Percentiles rank a stretch among this genome's conserved stretches.
Evolutionary conservation across 2,797 vertebrate species (phyloP).

Genomic region (Parauchenoglanis ngamensis): DNA sequence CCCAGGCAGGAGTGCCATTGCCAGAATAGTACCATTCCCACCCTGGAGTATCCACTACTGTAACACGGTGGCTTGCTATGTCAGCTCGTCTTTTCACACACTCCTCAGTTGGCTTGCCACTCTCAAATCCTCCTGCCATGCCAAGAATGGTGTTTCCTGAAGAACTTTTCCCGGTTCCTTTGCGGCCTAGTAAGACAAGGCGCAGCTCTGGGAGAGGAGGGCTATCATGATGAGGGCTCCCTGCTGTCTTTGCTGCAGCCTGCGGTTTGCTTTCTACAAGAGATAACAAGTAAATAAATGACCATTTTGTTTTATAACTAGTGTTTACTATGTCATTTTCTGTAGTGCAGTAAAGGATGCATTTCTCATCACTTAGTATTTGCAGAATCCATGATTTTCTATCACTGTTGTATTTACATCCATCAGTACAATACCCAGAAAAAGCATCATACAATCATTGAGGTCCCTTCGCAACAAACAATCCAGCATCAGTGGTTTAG

Average conservation of each 20-base stretch:
- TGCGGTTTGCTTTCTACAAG: slow-evolving; percentile 65
- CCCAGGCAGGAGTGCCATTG: slow-evolving; percentile 76
- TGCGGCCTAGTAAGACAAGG: slow-evolving; percentile 75
- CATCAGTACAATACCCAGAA: background rate
- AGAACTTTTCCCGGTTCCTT: slow-evolving; percentile 73
- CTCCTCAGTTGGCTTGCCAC: slow-evolving; percentile 74
- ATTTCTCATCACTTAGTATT: background rate
- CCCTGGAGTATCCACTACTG: slow-evolving; percentile 76
- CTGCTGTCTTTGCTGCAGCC: slow-evolving; percentile 51
- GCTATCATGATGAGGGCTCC: background rate
- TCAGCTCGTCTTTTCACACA: slow-evolving; percentile 68
- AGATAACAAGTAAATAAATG: slow-evolving; percentile 48
- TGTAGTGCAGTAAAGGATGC: background rate
- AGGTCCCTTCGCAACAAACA: background rate
- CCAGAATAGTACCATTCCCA: slow-evolving; percentile 80
- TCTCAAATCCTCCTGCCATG: slow-evolving; percentile 62
- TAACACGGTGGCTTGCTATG: slow-evolving; percentile 64
- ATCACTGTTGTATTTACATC: background rate
- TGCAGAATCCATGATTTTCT: background rate
- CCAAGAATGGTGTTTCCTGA: slow-evolving; percentile 74
- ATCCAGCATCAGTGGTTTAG: background rate
- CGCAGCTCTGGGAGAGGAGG: slow-evolving; percentile 64
- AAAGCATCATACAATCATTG: background rate
- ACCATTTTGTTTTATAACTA: background rate
- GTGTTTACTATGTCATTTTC: background rate